These are phyloP conservation scores for Ia io DNA, from an alignment of 2,113 vertebrate species.

Conservation along the genomic window DNA sequence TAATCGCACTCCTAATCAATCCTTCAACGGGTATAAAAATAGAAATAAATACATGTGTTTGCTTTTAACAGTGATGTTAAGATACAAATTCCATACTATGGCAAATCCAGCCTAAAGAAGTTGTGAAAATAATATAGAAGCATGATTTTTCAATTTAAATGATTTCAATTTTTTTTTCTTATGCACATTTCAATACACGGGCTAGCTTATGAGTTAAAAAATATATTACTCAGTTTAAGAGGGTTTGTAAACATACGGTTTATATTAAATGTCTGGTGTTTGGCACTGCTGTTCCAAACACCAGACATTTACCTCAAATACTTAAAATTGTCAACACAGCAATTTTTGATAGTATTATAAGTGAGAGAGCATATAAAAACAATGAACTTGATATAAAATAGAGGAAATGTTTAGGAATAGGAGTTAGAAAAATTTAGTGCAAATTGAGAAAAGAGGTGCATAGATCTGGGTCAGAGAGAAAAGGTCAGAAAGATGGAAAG, in stretches of 20 bases:
- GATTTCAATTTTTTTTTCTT: neutral
- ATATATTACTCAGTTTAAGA: neutral
- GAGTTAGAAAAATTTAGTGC: slow-evolving; percentile 51
- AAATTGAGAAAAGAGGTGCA: slow-evolving; percentile 57
- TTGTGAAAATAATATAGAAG: neutral
- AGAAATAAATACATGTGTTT: neutral
- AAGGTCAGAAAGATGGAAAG: slow-evolving; percentile 39
- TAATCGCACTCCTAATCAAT: neutral
- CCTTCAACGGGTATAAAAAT: neutral
- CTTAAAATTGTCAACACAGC: slow-evolving; percentile 44
- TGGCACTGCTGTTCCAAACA: neutral
- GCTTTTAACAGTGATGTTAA: neutral
- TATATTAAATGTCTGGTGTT: slow-evolving; percentile 35
- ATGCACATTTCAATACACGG: neutral
- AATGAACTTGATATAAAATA: slow-evolving; percentile 37
- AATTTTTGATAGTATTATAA: slow-evolving; percentile 33
- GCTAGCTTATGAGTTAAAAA: neutral
- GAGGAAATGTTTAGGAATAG: neutral
- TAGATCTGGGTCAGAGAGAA: slow-evolving; percentile 37
- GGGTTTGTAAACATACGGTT: slow-evolving; percentile 35
- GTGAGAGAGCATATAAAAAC: neutral
- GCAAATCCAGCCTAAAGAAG: neutral
- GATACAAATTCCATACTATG: neutral
- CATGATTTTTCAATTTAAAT: neutral
- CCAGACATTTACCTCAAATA: slow-evolving; percentile 47